Percentiles rank a stretch among this genome's conserved stretches.
Conservation (phyloP, 2,888 invertebrate species). For the Scaptomyza tumidula region DNA sequence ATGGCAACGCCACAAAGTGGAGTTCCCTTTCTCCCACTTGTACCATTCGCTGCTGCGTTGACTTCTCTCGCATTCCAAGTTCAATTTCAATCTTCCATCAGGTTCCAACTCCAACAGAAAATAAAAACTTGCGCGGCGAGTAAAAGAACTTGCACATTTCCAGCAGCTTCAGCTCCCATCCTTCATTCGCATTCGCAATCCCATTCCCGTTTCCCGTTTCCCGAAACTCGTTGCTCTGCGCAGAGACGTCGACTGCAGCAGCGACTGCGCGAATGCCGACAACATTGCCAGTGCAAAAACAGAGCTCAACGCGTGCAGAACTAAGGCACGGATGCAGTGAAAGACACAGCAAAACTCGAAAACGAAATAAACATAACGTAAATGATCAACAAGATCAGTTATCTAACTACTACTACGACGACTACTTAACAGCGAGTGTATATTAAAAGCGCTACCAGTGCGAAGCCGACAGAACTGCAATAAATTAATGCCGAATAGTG, state of each 20-base stretch:
- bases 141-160: constrained; percentile 69
- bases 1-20: constrained; percentile 39
- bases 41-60: constrained; percentile 4
- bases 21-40: constrained; percentile 44
- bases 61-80: constrained; percentile 47
- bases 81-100: constrained; percentile 38
- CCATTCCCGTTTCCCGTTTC: constrained; percentile 30
- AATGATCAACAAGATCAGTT: constrained; percentile 35
- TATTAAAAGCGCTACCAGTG: constrained; percentile 54
- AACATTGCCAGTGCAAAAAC: constrained; percentile 76
- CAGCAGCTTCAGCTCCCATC: constrained; percentile 16
- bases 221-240: constrained; percentile 51
- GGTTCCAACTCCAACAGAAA: constrained; percentile 6
- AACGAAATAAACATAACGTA: constrained; percentile 1
- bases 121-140: constrained; percentile 69
- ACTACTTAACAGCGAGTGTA: constrained; percentile 47
- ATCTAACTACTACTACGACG: constrained; percentile 28
- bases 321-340: constrained; percentile 59
- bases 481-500: constrained; percentile 77
- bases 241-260: constrained; percentile 32
- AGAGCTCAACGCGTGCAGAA: constrained; percentile 80
- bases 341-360: background rate
- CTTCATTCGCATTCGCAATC: constrained; percentile 28
- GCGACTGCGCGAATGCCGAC: constrained; percentile 50
- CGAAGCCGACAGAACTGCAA: constrained; percentile 80